Evolutionary conservation across 2,888 invertebrate genomes (phyloP).

Genomic region (Tenthredo amoena): DNA sequence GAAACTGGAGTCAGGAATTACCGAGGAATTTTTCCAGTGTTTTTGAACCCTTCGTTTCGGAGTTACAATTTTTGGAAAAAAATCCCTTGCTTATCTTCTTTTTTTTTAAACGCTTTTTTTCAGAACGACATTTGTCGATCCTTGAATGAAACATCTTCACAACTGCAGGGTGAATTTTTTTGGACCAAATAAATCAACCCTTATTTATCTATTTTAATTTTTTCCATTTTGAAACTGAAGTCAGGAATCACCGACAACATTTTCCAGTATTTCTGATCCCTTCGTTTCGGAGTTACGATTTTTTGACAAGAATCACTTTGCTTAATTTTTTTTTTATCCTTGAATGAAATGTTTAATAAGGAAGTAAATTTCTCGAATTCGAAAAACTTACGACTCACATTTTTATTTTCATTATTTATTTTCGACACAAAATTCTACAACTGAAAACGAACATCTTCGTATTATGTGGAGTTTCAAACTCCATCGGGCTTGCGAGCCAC

Average conservation of each 20-base stretch:
- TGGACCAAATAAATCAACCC: background rate
- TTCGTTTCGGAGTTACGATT: background rate
- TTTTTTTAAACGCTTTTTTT: background rate
- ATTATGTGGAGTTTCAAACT: background rate
- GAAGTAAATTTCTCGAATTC: background rate
- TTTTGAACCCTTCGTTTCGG: background rate
- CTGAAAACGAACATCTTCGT: background rate
- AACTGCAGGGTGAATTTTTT: background rate
- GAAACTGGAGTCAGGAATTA: background rate
- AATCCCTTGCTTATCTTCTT: too few species aligned
- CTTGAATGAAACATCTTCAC: background rate
- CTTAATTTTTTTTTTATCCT: background rate
- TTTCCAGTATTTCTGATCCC: background rate
- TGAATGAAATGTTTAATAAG: background rate
- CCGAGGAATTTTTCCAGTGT: background rate
- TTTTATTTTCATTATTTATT: too few species aligned
- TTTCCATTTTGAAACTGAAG: background rate
- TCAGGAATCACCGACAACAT: background rate
- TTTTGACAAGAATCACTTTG: too few species aligned
- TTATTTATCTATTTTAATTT: background rate
- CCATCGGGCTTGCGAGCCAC: background rate
- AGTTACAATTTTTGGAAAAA: background rate
- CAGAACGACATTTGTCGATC: background rate
- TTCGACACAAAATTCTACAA: background rate
- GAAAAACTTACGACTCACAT: background rate